A percentile compares a stretch with the other conserved stretches of the same genome.
Evolutionary conservation across 2,888 invertebrate species (phyloP).

Genomic region (Toxonevra muliebris): DNA sequence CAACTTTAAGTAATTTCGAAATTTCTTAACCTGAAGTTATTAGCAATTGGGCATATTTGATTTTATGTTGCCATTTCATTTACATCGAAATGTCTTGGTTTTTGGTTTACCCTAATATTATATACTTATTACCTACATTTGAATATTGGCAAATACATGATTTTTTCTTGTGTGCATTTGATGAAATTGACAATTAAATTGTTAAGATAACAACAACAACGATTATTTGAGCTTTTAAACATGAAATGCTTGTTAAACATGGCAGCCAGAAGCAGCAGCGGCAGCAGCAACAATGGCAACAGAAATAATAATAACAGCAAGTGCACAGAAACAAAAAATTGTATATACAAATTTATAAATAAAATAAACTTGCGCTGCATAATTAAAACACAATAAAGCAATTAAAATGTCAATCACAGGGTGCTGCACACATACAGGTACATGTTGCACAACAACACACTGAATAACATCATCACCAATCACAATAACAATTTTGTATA

Average conservation of each 20-base stretch:
- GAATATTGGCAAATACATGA: too few species aligned
- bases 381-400: constrained; percentile 19
- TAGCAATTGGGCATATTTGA: too few species aligned
- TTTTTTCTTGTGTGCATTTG: too few species aligned
- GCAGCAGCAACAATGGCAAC: not conserved
- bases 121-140: too few species aligned
- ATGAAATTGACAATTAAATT: too few species aligned
- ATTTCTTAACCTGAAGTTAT: too few species aligned
- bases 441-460: not conserved
- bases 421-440: constrained; percentile 5
- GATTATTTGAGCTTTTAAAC: not conserved
- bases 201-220: constrained; percentile 9
- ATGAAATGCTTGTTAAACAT: not conserved
- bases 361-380: not conserved
- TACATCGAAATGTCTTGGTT: too few species aligned
- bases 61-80: too few species aligned
- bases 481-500: too few species aligned
- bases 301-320: not conserved
- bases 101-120: too few species aligned
- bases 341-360: constrained; percentile 1
- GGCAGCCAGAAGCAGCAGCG: not conserved
- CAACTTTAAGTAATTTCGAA: too few species aligned
- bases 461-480: too few species aligned
- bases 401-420: constrained; percentile 15
- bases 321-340: not conserved